Evolutionary conservation across 1,140 invertebrate genomes (phyloP).

Genomic region (Atta cephalotes): DNA sequence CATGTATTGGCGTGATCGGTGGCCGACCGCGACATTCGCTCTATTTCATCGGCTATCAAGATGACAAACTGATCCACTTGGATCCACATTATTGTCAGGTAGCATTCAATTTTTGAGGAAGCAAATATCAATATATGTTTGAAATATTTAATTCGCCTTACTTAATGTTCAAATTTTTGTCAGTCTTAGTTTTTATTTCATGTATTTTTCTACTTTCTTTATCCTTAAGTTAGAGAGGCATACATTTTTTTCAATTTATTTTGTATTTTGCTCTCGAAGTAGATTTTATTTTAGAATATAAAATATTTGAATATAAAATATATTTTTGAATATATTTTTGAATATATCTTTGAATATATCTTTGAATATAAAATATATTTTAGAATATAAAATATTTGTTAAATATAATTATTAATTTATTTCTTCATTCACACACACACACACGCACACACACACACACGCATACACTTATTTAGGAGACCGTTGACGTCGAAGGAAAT

Average conservation of each 20-base stretch:
- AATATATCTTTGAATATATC: no score
- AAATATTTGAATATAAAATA: neutral
- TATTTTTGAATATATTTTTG: no score
- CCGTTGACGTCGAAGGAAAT: slow-evolving; percentile 91
- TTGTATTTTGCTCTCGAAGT: neutral
- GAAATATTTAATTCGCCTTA: neutral
- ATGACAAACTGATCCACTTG: slow-evolving; percentile 95
- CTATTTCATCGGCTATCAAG: slow-evolving; percentile 97
- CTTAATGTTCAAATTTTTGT: neutral
- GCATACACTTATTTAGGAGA: slow-evolving; percentile 85
- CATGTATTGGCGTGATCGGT: slow-evolving; percentile 96
- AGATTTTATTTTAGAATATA: neutral
- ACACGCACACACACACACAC: no score
- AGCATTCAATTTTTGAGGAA: neutral
- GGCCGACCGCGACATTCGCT: slow-evolving; percentile 96
- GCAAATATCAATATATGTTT: neutral
- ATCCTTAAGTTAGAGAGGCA: neutral
- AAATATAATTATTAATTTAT: neutral
- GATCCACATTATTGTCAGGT: slow-evolving; percentile 96
- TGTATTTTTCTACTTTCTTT: neutral
- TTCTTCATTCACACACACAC: neutral
- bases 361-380: no score
- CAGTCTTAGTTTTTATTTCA: neutral
- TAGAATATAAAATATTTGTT: neutral
- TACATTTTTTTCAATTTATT: neutral